Evolutionary conservation across 2,888 invertebrate genomes (phyloP).

Genomic region (Ophion costatus): DNA sequence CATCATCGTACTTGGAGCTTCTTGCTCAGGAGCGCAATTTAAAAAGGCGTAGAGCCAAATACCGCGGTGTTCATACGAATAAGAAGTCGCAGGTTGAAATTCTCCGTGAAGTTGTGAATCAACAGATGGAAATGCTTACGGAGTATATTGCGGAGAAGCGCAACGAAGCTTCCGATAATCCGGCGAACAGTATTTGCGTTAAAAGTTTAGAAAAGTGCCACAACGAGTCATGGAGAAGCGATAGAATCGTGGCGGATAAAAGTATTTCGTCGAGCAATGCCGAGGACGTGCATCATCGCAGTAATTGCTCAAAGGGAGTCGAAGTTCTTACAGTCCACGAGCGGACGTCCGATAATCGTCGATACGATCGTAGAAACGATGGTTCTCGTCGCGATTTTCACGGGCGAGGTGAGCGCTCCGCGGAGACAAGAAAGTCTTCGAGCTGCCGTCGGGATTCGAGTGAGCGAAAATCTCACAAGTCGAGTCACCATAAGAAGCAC

Average conservation of each 20-base stretch:
- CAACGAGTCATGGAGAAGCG: too few relatives aligned
- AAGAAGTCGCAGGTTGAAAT: slow-evolving; percentile 81
- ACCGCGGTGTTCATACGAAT: slow-evolving; percentile 81
- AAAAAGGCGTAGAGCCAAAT: slow-evolving; percentile 80
- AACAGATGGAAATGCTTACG: slow-evolving; percentile 80
- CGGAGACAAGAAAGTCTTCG: background rate
- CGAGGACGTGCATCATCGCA: background rate
- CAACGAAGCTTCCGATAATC: background rate
- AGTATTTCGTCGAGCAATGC: background rate
- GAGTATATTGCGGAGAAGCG: slow-evolving; percentile 74
- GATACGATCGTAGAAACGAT: slow-evolving; percentile 14
- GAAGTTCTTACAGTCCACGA: background rate
- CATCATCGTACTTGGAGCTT: slow-evolving; percentile 76
- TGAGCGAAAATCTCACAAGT: slow-evolving; percentile 43
- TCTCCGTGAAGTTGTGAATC: slow-evolving; percentile 80
- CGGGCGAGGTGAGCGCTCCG: background rate
- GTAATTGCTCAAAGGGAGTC: background rate
- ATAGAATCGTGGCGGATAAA: too few relatives aligned
- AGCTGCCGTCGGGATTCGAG: slow-evolving; percentile 9
- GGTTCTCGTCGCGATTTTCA: background rate
- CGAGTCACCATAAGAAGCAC: slow-evolving; percentile 58
- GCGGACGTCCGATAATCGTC: slow-evolving; percentile 31
- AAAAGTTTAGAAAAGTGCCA: background rate
- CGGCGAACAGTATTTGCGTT: background rate
- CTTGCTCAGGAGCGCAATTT: slow-evolving; percentile 80